These are phyloP conservation scores for Diphyllodes magnificus DNA, from an alignment of 2,113 vertebrate genomes.

Conservation along the genomic window DNA sequence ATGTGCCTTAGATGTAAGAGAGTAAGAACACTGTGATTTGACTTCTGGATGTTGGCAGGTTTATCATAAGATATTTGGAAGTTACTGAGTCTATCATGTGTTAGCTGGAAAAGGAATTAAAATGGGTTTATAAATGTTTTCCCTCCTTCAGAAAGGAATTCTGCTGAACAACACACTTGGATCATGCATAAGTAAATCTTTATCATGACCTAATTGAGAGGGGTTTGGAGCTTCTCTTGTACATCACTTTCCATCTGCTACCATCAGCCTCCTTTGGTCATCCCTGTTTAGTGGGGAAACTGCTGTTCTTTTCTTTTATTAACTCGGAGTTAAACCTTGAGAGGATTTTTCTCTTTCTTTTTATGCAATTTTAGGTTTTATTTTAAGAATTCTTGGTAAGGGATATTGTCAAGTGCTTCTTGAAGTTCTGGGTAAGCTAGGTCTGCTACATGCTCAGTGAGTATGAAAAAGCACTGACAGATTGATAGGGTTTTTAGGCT, in stretches of 20 bases:
- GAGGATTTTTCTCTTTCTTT: neutral
- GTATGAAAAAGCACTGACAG: neutral
- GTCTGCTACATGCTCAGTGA: neutral
- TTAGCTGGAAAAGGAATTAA: neutral
- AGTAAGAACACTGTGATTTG: neutral
- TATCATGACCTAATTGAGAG: neutral
- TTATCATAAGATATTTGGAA: neutral
- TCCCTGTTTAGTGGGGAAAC: neutral
- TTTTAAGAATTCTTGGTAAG: neutral
- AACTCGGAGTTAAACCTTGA: neutral
- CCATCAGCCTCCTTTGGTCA: neutral
- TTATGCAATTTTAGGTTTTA: neutral
- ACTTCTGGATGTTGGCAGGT: neutral
- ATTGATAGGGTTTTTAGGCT: neutral
- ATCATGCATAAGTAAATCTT: neutral
- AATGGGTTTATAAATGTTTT: neutral
- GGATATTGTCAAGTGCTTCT: neutral
- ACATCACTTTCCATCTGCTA: neutral
- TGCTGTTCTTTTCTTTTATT: neutral
- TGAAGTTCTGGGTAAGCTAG: neutral
- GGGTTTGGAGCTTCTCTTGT: neutral
- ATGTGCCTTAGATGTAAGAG: neutral
- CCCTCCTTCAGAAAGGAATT: neutral
- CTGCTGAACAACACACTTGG: neutral
- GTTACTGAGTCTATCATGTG: neutral